phyloP scores from a whole-genome alignment of 2,888 invertebrate species.

The Latheticus oryzae region DNA sequence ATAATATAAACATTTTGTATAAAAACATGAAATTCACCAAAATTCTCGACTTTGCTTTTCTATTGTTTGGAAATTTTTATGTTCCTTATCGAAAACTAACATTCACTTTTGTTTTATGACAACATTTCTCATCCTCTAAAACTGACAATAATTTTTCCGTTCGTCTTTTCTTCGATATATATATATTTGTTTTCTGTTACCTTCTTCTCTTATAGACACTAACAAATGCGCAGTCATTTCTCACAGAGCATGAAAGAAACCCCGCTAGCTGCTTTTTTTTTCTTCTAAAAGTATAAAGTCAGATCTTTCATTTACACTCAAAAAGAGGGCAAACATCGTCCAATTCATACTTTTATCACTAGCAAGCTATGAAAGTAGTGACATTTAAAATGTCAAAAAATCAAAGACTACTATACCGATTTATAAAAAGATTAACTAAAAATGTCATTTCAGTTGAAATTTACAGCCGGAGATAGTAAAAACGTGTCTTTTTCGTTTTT shows the following conservation, averaged over 20 bases:
- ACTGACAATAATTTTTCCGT: slow-evolving; percentile 44
- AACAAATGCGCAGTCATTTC: slow-evolving; percentile 50
- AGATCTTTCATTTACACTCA: slow-evolving; percentile 49
- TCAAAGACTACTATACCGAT: slow-evolving; percentile 1
- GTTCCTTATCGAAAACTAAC: slow-evolving; percentile 30
- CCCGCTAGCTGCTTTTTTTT: slow-evolving; percentile 44
- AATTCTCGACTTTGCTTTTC: too few species aligned
- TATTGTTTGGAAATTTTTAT: slow-evolving; percentile 30
- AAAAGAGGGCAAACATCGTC: slow-evolving; percentile 39
- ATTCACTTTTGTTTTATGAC: slow-evolving; percentile 43
- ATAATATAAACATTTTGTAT: too few species aligned
- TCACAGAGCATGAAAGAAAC: slow-evolving; percentile 48
- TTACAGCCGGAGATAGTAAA: too few species aligned
- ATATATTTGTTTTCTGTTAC: slow-evolving; percentile 41
- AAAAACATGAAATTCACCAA: too few species aligned
- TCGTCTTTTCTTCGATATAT: slow-evolving; percentile 40
- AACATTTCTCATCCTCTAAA: slow-evolving; percentile 42
- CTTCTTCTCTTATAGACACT: slow-evolving; percentile 47
- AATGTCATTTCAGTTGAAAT: not conserved
- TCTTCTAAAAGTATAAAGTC: slow-evolving; percentile 48
- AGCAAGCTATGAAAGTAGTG: slow-evolving; percentile 2
- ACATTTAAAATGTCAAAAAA: not conserved
- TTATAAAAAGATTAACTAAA: not conserved
- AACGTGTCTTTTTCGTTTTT: too few species aligned
- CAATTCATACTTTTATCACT: slow-evolving; percentile 27